Evolutionary conservation across 2,113 vertebrate genomes (phyloP).

Genomic region (Cyphomyrus plagiostoma): DNA sequence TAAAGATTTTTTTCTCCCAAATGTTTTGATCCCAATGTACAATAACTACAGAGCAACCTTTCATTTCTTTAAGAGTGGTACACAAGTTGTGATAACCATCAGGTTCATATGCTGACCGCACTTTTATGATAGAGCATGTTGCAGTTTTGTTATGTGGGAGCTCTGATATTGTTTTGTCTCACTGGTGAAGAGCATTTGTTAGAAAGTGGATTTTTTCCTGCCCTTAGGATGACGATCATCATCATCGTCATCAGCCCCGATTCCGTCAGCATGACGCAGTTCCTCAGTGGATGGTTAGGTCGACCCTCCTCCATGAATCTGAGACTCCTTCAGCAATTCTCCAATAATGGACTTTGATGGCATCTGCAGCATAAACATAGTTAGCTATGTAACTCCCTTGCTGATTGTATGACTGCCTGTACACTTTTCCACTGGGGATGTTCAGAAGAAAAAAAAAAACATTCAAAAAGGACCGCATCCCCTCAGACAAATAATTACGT

Average conservation of each 20-base stretch:
- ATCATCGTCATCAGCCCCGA: background rate
- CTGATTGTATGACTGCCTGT: background rate
- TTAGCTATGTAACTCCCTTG: background rate
- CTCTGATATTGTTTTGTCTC: background rate
- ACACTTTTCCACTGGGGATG: background rate
- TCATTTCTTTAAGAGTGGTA: constrained; percentile 4
- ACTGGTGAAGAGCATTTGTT: background rate
- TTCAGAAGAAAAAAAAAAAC: background rate
- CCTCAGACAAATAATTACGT: background rate
- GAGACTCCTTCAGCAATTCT: background rate
- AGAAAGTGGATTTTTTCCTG: background rate
- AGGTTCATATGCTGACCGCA: background rate
- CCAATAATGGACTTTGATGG: background rate
- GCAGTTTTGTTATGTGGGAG: background rate
- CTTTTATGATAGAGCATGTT: background rate
- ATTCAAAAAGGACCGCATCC: background rate
- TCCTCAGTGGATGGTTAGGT: background rate
- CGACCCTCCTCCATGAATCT: background rate
- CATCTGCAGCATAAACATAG: background rate
- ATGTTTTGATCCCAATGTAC: background rate
- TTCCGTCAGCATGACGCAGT: background rate
- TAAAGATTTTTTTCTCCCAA: background rate
- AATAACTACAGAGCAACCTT: background rate
- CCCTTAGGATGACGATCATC: background rate
- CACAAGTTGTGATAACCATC: background rate